A percentile compares a stretch with the other conserved stretches of the same genome.
These are phyloP conservation scores for Sebastes paucispinis DNA, from an alignment of 2,797 vertebrate species.

Conservation along the genomic window DNA sequence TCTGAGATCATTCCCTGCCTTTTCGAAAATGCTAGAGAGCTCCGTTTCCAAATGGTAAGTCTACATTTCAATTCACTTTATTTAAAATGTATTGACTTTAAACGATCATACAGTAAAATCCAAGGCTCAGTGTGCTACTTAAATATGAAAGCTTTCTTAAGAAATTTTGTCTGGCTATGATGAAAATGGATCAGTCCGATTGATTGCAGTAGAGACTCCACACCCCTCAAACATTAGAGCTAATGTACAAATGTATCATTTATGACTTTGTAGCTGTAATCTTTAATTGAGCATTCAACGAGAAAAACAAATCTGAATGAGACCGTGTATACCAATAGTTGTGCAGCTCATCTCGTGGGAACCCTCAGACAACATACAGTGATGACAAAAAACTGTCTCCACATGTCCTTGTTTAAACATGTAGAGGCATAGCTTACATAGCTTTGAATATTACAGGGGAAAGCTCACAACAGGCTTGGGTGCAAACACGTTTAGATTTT, in stretches of 20 bases:
- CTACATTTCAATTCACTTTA: background rate
- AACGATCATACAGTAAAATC: background rate
- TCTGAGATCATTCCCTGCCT: background rate
- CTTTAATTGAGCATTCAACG: background rate
- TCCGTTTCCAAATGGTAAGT: conserved; percentile 32
- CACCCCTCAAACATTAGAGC: background rate
- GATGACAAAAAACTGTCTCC: background rate
- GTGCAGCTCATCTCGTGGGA: background rate
- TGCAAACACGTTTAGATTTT: background rate
- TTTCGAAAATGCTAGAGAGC: conserved; percentile 5
- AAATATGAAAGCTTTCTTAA: background rate
- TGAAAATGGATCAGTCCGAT: background rate
- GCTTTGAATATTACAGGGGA: background rate
- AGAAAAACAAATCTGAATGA: background rate
- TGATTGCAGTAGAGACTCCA: background rate
- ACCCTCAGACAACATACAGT: background rate
- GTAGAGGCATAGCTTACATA: background rate
- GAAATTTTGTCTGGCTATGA: background rate
- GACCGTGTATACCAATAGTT: background rate
- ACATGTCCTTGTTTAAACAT: background rate
- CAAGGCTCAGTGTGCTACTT: background rate
- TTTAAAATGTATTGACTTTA: background rate
- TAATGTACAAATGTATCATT: background rate
- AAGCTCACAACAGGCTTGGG: background rate
- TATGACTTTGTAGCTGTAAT: background rate